These are phyloP conservation scores for Clanis bilineata DNA, from an alignment of 2,888 invertebrate genomes.

Conservation along the genomic window DNA sequence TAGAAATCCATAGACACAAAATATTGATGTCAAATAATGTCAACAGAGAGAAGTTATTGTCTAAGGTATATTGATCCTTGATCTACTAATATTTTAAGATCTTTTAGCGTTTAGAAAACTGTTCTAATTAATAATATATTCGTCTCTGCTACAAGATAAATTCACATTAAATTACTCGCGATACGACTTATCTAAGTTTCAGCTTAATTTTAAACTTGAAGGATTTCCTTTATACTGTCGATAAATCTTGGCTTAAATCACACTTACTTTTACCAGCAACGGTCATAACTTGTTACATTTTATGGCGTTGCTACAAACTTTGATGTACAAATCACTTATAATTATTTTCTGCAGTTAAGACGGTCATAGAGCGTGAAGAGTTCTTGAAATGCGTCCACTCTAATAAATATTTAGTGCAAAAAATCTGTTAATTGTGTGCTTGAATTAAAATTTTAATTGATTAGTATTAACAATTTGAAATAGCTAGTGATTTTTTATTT, in stretches of 20 bases:
- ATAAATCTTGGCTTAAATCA: constrained; percentile 26
- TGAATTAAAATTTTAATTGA: background rate
- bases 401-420: background rate
- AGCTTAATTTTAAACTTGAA: background rate
- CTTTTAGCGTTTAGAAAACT: background rate
- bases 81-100: background rate
- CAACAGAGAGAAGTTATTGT: background rate
- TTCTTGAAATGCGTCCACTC: background rate
- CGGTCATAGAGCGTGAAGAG: constrained; percentile 1
- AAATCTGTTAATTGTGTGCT: background rate
- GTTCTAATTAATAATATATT: background rate
- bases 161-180: background rate
- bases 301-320: constrained; percentile 47
- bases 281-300: constrained; percentile 37
- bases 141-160: background rate
- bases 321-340: constrained; percentile 16
- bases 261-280: constrained; percentile 39
- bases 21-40: background rate
- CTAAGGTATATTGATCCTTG: background rate
- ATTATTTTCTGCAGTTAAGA: constrained; percentile 5
- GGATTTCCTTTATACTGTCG: constrained; percentile 11
- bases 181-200: constrained; percentile 1
- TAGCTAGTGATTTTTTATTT: background rate
- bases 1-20: background rate
- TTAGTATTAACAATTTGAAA: background rate